Conservation (phyloP, 2,113 vertebrate species). For the Loxodonta africana region DNA sequence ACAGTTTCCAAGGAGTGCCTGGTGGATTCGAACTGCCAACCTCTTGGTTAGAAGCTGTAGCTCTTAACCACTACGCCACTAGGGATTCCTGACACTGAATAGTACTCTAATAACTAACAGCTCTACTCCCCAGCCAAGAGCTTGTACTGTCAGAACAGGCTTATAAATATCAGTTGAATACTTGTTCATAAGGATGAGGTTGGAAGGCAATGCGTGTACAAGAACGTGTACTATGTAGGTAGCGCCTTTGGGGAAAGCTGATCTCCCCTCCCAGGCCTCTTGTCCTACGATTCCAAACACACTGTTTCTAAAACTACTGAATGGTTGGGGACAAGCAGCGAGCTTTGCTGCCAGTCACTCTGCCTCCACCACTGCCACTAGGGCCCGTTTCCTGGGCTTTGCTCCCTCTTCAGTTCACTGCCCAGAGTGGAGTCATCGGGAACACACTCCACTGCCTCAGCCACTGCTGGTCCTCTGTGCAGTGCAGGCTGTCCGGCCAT, state of each 20-base stretch:
- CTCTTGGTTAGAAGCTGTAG: no score
- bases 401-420: conserved; percentile 58
- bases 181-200: background rate
- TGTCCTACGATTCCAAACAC: background rate
- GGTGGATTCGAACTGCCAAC: background rate
- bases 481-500: background rate
- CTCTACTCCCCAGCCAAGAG: background rate
- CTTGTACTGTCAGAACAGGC: background rate
- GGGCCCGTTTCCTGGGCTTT: conserved; percentile 19
- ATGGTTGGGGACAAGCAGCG: background rate
- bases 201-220: background rate
- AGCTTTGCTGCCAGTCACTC: background rate
- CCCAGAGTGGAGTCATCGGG: background rate
- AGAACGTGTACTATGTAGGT: background rate
- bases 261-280: background rate
- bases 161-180: background rate
- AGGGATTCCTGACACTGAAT: background rate
- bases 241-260: background rate
- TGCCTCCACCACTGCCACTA: background rate
- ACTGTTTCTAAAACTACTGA: background rate
- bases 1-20: no score
- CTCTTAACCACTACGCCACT: no score
- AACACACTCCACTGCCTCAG: conserved; percentile 51
- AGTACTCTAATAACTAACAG: background rate
- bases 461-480: conserved; percentile 48